These are phyloP conservation scores for Corythucha ciliata DNA, from an alignment of 2,888 invertebrate species.

Conservation along the genomic window DNA sequence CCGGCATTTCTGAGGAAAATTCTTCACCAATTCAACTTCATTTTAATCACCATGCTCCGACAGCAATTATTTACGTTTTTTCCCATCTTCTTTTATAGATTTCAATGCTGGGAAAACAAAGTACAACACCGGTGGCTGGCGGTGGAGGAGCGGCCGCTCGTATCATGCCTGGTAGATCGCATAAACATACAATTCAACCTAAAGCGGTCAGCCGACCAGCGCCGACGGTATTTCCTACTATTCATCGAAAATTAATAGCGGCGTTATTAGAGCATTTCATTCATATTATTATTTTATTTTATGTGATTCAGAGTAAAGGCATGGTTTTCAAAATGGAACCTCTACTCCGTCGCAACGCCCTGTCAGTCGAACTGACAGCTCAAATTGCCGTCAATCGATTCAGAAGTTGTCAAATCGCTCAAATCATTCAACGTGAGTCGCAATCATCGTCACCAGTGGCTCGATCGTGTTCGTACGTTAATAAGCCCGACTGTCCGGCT, in stretches of 20 bases:
- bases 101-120: slow-evolving; percentile 31
- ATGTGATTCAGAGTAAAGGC: slow-evolving; percentile 22
- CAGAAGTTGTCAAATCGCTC: slow-evolving; percentile 13
- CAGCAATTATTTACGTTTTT: too few species aligned
- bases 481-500: slow-evolving; percentile 32
- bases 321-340: slow-evolving; percentile 38
- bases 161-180: slow-evolving; percentile 32
- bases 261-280: not conserved
- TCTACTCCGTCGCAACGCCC: slow-evolving; percentile 37
- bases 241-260: not conserved
- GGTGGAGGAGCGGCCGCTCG: slow-evolving; percentile 33
- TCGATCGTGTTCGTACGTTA: slow-evolving; percentile 22
- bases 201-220: not conserved
- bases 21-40: too few species aligned
- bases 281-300: too few species aligned
- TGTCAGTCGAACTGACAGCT: slow-evolving; percentile 37
- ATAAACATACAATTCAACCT: slow-evolving; percentile 15
- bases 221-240: slow-evolving; percentile 2
- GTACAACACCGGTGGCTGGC: slow-evolving; percentile 26
- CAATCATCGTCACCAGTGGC: slow-evolving; percentile 13
- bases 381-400: slow-evolving; percentile 35
- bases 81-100: too few species aligned
- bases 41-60: too few species aligned
- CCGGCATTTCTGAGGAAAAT: too few species aligned
- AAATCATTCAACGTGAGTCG: slow-evolving; percentile 16